A percentile compares a stretch with the other conserved stretches of the same genome.
Evolutionary conservation across 1,140 invertebrate species (phyloP).

Genomic region (Drosophila pachea): DNA sequence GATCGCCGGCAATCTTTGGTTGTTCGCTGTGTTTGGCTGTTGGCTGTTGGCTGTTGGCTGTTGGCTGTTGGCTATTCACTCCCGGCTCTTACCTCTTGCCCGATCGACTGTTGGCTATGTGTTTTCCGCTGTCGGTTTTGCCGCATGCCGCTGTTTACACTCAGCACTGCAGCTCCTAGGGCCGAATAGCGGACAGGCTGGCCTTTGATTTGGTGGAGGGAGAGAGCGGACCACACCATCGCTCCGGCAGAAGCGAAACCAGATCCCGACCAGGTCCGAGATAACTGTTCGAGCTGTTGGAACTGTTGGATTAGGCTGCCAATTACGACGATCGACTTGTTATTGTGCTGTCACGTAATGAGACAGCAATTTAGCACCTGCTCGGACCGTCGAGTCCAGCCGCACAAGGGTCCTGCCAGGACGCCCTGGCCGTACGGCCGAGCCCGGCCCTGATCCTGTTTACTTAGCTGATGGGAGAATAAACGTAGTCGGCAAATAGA

Average conservation of each 20-base stretch:
- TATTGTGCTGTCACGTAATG: slow-evolving; percentile 71
- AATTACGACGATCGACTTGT: slow-evolving; percentile 41
- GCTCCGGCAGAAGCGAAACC: slow-evolving; percentile 10
- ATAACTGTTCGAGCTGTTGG: slow-evolving; percentile 15
- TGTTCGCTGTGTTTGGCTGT: slow-evolving; percentile 14
- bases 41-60: slow-evolving; percentile 4
- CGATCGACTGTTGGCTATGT: background rate
- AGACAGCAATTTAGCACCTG: slow-evolving; percentile 71
- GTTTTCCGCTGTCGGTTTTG: slow-evolving; percentile 11
- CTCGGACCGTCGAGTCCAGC: slow-evolving; percentile 16
- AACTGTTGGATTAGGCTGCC: slow-evolving; percentile 37
- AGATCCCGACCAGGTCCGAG: slow-evolving; percentile 3
- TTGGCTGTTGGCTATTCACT: slow-evolving; percentile 24
- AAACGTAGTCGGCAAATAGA: slow-evolving; percentile 54
- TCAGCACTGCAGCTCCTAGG: slow-evolving; percentile 23
- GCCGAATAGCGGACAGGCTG: slow-evolving; percentile 13
- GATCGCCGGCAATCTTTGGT: slow-evolving; percentile 53
- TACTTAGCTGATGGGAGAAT: slow-evolving; percentile 60
- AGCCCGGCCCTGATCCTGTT: slow-evolving; percentile 28
- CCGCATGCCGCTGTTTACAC: slow-evolving; percentile 44
- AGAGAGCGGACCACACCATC: slow-evolving; percentile 16
- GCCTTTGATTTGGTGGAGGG: slow-evolving; percentile 32
- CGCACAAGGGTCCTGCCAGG: background rate
- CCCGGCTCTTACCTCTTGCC: slow-evolving; percentile 17
- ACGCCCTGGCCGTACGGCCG: background rate